Evolutionary conservation across 2,797 vertebrate genomes (phyloP), one percentile per base, ranked within the genome.

Genomic region (Pteronotus mesoamericanus): DNA sequence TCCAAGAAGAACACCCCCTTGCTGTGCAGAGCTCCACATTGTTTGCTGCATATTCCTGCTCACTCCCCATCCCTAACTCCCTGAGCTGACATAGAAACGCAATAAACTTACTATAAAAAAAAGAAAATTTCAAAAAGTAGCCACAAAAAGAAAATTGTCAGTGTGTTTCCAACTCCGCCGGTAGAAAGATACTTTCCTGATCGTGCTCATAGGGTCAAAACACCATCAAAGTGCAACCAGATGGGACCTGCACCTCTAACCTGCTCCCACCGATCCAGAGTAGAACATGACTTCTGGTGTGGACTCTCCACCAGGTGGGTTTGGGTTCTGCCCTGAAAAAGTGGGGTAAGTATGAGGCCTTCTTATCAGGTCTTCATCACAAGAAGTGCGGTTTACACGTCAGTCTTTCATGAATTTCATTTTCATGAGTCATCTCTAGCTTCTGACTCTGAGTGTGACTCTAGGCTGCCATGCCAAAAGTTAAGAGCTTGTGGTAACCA

Each of bases 101-200:
- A 96, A 96, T 79, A 95, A 74, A 96, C 32, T 46, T 82, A 66
- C 19, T 90, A 55, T 80, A 94, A 87, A 85, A 79, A 72, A 85
- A 24, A 77, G 26, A 71, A 14, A 59, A 32, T 51, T 87, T 91
- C 16, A 55, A 46, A 83, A 86, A 12, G 6, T 10, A 84, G 32
- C 0, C 6, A 2, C 9, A 16, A 59, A 71, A 69, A 39, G 14
- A 66, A 3, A 85, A 59, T 34, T 82, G 0, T 66, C 42, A 32
- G 2, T 39, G 2, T 57, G 6, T 74, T 55, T 55, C 4, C 44
- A 86, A 24, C 32, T 69, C 9, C 74, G 1, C 9, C 29, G 21
- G 37, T 4, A 3, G n/a, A 87, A 85, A 7, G 1, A 1, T 61
- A 10, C 34, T 34, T 22, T 77, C 3, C 6, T 95, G 42, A 9